A percentile compares a stretch with the other conserved stretches of the same genome.
phyloP scores from a whole-genome alignment of 2,888 invertebrate species.

The Apodemia hepburni region DNA sequence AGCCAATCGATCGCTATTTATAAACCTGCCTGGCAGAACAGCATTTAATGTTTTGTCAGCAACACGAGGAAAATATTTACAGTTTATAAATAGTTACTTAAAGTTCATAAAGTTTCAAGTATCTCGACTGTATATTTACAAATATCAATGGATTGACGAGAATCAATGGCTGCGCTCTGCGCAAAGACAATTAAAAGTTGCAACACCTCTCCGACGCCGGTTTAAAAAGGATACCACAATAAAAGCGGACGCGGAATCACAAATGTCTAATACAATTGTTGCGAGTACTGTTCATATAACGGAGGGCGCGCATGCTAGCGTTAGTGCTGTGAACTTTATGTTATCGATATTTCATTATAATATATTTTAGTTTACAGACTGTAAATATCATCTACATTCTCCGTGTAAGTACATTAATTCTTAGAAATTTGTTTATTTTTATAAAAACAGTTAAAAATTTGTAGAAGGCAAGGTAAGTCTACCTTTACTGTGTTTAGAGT shows the following conservation, averaged over 20 bases:
- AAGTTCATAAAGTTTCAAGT: neutral
- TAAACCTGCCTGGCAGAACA: too few species aligned
- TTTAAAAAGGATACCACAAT: constrained; percentile 34
- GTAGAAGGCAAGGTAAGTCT: too few species aligned
- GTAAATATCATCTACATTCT: too few species aligned
- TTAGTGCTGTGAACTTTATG: constrained; percentile 17
- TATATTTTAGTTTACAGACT: too few species aligned
- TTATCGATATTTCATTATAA: constrained; percentile 26
- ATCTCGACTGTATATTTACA: constrained; percentile 1
- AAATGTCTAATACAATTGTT: constrained; percentile 65
- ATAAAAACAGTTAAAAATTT: too few species aligned
- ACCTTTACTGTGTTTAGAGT: too few species aligned
- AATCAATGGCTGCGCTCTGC: constrained; percentile 26
- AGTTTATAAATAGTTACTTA: neutral
- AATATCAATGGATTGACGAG: constrained; percentile 9
- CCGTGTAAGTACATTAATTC: too few species aligned
- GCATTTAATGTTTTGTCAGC: too few species aligned
- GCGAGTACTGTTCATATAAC: constrained; percentile 52
- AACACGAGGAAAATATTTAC: too few species aligned
- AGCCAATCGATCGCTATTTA: too few species aligned
- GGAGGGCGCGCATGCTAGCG: constrained; percentile 42
- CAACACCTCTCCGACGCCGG: constrained; percentile 31
- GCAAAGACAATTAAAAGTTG: constrained; percentile 31
- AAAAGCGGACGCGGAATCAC: constrained; percentile 46
- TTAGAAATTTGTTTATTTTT: neutral